phyloP scores from a whole-genome alignment of 2,888 invertebrate genomes.

The Agriotes lineatus region DNA sequence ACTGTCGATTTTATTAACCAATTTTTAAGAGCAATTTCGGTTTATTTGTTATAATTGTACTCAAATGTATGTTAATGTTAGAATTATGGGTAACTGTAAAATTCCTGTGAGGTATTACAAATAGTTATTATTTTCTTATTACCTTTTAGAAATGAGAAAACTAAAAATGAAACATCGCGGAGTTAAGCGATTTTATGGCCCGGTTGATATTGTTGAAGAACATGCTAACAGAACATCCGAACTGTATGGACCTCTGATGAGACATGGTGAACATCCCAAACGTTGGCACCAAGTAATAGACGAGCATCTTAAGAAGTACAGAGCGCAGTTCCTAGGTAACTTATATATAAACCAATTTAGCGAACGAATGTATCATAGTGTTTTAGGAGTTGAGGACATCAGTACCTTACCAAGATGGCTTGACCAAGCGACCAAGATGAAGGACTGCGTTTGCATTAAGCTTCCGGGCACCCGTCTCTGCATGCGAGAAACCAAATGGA shows the following conservation, averaged over 20 bases:
- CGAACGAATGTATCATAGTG: too few species aligned
- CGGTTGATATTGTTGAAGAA: conserved; percentile 66
- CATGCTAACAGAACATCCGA: conserved; percentile 73
- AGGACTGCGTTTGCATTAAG: conserved; percentile 64
- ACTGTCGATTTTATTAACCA: too few species aligned
- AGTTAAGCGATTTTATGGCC: conserved; percentile 62
- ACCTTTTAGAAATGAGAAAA: conserved; percentile 66
- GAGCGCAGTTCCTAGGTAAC: conserved; percentile 61
- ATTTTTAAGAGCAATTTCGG: too few species aligned
- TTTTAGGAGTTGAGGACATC: conserved; percentile 68
- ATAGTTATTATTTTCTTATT: not conserved
- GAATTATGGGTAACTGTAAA: too few species aligned
- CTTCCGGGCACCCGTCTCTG: conserved; percentile 67
- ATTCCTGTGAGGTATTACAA: not conserved
- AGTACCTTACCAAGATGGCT: conserved; percentile 70
- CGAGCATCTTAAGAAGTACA: conserved; percentile 57
- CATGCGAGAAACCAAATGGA: conserved; percentile 75
- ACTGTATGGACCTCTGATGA: conserved; percentile 73
- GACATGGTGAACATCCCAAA: conserved; percentile 76
- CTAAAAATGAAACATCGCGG: conserved; percentile 65
- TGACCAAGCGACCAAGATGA: conserved; percentile 63
- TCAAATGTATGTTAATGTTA: too few species aligned
- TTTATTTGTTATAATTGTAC: too few species aligned
- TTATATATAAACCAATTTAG: too few species aligned
- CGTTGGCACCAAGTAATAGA: conserved; percentile 70